phyloP scores from a whole-genome alignment of 2,888 invertebrate species.

The Trachelus iudaicus region DNA sequence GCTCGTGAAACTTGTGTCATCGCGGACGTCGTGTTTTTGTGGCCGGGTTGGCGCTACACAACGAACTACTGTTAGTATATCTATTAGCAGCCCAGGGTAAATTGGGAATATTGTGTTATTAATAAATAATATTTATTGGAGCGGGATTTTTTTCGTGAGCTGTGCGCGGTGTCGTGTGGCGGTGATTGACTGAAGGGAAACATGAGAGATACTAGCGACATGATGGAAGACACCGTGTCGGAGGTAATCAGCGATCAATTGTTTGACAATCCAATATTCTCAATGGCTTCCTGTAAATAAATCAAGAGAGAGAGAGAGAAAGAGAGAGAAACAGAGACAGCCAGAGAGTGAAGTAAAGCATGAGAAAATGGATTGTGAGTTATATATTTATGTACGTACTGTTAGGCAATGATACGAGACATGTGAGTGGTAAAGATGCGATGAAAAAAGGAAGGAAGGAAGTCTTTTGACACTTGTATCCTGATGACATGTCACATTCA shows the following conservation, averaged over 20 bases:
- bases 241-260: conserved; percentile 40
- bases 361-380: background rate
- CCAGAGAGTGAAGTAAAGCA: background rate
- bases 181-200: conserved; percentile 10
- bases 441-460: background rate
- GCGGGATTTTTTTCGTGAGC: background rate
- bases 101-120: background rate
- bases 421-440: background rate
- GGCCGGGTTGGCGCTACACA: background rate
- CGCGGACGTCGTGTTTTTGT: background rate
- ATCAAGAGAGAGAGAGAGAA: background rate
- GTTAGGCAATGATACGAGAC: background rate
- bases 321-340: no score
- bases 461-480: background rate
- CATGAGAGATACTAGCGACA: conserved; percentile 57
- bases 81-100: background rate
- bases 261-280: background rate
- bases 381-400: background rate
- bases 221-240: conserved; percentile 58
- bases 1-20: background rate
- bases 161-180: background rate
- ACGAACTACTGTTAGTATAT: background rate
- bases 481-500: background rate
- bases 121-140: background rate
- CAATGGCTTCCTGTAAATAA: background rate